Base-by-base conservation (phyloP, 2,797 vertebrate genomes). In the Malacoctenus gilli region DNA sequence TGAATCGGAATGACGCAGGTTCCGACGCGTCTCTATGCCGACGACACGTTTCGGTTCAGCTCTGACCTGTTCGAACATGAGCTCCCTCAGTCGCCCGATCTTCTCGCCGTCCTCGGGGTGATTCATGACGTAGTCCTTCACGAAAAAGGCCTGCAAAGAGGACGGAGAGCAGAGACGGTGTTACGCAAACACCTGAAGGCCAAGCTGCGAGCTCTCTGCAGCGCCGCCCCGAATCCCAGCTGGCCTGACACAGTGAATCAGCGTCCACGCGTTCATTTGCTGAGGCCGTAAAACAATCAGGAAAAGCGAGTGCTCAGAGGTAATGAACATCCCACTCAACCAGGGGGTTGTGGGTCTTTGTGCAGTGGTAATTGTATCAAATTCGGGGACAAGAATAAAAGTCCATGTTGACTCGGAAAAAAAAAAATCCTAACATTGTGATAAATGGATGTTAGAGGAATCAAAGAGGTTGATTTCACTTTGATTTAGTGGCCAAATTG, bases 31-130 rank as follows among this genome's bases (percentile, higher is more conserved):
- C n/a, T n/a, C n/a, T n/a, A n/a, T n/a, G n/a, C n/a, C n/a, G n/a
- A 23, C 22, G 9, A 28, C 25, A 28, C n/a, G n/a, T n/a, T n/a
- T n/a, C n/a, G n/a, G n/a, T n/a, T n/a, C n/a, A n/a, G 25, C 19
- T 85, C 89, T 77, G 77, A 99, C 97, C 96, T 99, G 97, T 54
- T 98, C 97, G 0, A 98, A 95, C 95, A 99, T 99, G 72, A 99
- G 93, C 58, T 99, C 97, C 77, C 96, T 91, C 59, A 99, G 90
- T 13, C 95, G 93, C n/a, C 94, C 90, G 21, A 99, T 99, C 86
- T 99, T 99, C 70, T 99, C 96, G 30, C 94, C 95, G 8, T 99
- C 97, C 80, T 99, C 96, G 0, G 96, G 96, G 78, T 99, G 97
- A 88, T 94, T 98, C 85, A 96, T 89, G 46, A 96, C 61, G 15